Base-by-base conservation (phyloP, 2,797 vertebrate species). In the Harpagifer antarcticus region DNA sequence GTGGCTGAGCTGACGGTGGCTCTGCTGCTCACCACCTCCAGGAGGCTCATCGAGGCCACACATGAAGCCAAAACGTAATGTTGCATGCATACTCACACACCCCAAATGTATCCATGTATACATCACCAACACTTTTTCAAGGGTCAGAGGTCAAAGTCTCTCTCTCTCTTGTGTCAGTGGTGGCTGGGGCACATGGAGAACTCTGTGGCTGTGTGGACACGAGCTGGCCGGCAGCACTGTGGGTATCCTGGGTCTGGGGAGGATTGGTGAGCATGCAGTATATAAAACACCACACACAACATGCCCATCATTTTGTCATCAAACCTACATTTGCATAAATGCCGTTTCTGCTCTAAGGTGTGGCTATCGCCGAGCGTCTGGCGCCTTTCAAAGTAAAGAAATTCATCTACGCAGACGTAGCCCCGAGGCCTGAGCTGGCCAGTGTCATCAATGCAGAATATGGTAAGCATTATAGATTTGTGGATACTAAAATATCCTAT, bases 311-410 rank as follows among this genome's bases (percentile, higher is more conserved):
- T 1, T 12, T 15, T 14, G 5, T 49, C 17, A 16, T 42, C 4
- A 11, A 54, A 59, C 49, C 5, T 19, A 19, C 16, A 9, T 37
- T 9, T 47, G 20, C 33, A 1, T 59, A 17, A 60, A 23, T 37
- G 33, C 8, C 33, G 2, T 68, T 60, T 86, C 59, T 76, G 17
- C 49, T 59, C 40, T 17, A 44, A 97, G 96, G 96, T 54, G 92
- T 96, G 79, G 95, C 96, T 13, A 96, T 96, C 1, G 95, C 94
- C 31, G 93, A 95, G 48, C 94, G 95, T 7, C 87, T 96, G 66
- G 95, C 94, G 48, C 92, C 96, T 43, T 97, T 97, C 81, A 96
- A 96, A 76, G 95, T 96, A 12, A 96, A 96, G 85, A 96, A 91
- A 81, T 96, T 96, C 79, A 93, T 97, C 57, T 97, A 97, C 85